phyloP scores from a whole-genome alignment of 2,113 vertebrate genomes.

The Poecilia latipinna region DNA sequence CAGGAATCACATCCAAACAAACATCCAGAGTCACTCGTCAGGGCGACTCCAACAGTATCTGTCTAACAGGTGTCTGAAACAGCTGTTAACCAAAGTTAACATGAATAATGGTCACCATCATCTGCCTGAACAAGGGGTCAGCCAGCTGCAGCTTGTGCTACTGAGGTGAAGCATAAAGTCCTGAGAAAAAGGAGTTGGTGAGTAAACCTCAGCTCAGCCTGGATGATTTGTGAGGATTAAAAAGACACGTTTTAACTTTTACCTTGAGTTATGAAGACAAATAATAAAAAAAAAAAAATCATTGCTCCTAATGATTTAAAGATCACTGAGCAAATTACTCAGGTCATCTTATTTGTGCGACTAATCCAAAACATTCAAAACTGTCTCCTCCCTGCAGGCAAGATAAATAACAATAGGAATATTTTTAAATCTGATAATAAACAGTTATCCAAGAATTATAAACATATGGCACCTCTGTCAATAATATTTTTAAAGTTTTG shows the following conservation, averaged over 20 bases:
- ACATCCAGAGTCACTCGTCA: constrained; percentile 13
- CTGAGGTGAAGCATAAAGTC: constrained; percentile 56
- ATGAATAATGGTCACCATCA: constrained; percentile 67
- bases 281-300: neutral
- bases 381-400: neutral
- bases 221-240: constrained; percentile 27
- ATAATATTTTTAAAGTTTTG: no score
- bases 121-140: constrained; percentile 62
- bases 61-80: constrained; percentile 50
- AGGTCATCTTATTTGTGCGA: neutral
- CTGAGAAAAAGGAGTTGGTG: constrained; percentile 59
- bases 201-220: constrained; percentile 50
- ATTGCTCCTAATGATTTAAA: neutral
- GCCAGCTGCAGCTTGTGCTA: constrained; percentile 66
- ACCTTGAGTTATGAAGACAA: neutral
- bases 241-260: neutral
- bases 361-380: no score
- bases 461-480: neutral
- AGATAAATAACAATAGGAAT: neutral
- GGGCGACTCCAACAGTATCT: constrained; percentile 4
- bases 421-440: neutral
- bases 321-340: neutral
- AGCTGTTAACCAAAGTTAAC: constrained; percentile 45
- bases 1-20: constrained; percentile 23
- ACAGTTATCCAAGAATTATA: neutral